A percentile compares a stretch with the other conserved stretches of the same genome.
These are phyloP conservation scores for Xylocampa areola DNA, from an alignment of 2,888 invertebrate species.

Conservation along the genomic window DNA sequence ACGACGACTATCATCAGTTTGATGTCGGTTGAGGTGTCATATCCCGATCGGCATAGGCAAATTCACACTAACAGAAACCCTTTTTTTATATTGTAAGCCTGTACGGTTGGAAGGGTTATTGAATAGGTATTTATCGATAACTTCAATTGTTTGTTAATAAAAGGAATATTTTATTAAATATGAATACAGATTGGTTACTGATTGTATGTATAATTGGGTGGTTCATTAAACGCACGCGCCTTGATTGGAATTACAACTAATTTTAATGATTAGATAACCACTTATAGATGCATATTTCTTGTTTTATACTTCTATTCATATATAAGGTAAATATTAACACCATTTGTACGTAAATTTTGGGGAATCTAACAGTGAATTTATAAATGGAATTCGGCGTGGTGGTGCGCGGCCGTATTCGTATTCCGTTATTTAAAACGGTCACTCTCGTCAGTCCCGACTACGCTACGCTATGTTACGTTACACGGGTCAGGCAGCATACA, in stretches of 20 bases:
- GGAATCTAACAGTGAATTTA: constrained; percentile 34
- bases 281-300: not conserved
- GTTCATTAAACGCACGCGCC: not conserved
- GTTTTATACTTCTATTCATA: constrained; percentile 1
- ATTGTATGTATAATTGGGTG: constrained; percentile 49
- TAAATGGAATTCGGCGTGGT: constrained; percentile 52
- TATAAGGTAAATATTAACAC: not conserved
- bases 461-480: constrained; percentile 50
- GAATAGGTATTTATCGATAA: not conserved
- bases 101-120: not conserved
- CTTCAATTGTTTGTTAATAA: constrained; percentile 6
- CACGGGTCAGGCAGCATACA: constrained; percentile 51
- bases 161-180: not conserved
- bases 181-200: no score
- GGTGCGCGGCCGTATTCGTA: constrained; percentile 53
- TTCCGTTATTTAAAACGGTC: constrained; percentile 62
- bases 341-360: constrained; percentile 9
- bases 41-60: no score
- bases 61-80: constrained; percentile 10
- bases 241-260: not conserved
- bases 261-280: not conserved
- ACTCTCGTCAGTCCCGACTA: constrained; percentile 31
- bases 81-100: not conserved
- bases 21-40: no score
- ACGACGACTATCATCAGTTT: no score